Base-by-base conservation (phyloP, 2,113 vertebrate genomes). In the Corvus moneduloides region DNA sequence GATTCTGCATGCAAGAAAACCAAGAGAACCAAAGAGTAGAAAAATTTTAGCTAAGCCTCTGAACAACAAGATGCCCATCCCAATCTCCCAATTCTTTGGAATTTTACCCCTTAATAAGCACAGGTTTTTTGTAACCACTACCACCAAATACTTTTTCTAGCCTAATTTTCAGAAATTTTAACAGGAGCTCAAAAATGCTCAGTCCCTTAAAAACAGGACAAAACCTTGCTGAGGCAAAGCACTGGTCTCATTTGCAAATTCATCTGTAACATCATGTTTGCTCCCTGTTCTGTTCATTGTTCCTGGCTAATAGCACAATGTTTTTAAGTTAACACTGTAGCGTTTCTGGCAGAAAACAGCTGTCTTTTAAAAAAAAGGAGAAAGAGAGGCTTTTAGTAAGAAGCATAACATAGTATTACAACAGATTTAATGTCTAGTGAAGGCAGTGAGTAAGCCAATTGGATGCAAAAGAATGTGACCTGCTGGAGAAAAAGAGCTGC, bases 401-500 rank as follows among this genome's bases (percentile, higher is more conserved):
- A 84, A 66, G 56, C 46, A 74, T 78, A 96, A 92, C 44, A 83
- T 11, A 92, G 73, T 69, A 89, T 95, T 94, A 88, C 83, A 90
- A 93, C 86, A 96, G 94, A 96, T 77, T 95, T 86, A 86, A 96
- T 94, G 92, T 93, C 90, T 76, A 69, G 68, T 72, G 88, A 87
- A 96, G 92, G 83, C 85, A 90, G 77, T 32, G 73, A 86, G 41
- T 72, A 93, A 93, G 73, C 64, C 95, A 93, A 72, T 32, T 74
- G 86, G 80, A 97, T 52, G 94, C 73, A 81, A 68, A 97, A 78
- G 94, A 97, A 96, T 92, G 93, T 96, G 96, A 93, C 93, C 89
- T 92, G 86, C 68, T 92, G 74, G 28, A 89, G 96, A 68, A 55
- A 80, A 51, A 51, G 59, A 90, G 76, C 52, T 64, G 95, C 90